Percentiles rank a stretch among this genome's conserved stretches.
Conservation (phyloP, 2,888 invertebrate genomes). For the Drosophila mercatorum region DNA sequence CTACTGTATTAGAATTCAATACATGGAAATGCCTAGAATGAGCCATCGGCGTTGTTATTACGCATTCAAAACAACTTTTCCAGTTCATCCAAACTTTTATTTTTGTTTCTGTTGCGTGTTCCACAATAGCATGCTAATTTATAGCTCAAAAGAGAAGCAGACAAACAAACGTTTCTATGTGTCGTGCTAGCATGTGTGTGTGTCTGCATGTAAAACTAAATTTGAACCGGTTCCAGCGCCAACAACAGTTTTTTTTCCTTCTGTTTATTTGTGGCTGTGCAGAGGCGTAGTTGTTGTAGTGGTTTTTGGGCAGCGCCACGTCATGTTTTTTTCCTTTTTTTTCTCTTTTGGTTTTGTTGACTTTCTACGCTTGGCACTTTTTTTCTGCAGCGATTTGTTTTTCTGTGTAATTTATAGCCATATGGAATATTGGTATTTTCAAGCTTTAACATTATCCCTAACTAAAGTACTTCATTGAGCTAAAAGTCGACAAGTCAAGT, state of each 20-base stretch:
- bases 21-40: conserved; percentile 4
- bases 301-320: conserved; percentile 59
- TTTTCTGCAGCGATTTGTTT: not conserved
- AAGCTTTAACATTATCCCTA: not conserved
- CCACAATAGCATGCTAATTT: conserved; percentile 45
- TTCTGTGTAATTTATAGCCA: conserved; percentile 24
- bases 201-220: conserved; percentile 18
- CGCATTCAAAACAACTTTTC: conserved; percentile 32
- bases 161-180: conserved; percentile 30
- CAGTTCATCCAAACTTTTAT: conserved; percentile 12
- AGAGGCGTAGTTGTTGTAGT: conserved; percentile 52
- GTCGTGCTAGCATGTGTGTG: conserved; percentile 1
- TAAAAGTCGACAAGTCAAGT: not conserved
- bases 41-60: not conserved
- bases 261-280: conserved; percentile 26
- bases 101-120: conserved; percentile 20
- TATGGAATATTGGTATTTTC: conserved; percentile 30
- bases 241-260: conserved; percentile 17
- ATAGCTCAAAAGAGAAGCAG: conserved; percentile 21
- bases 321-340: conserved; percentile 39
- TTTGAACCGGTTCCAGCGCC: conserved; percentile 62
- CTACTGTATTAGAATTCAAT: conserved; percentile 8
- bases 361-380: conserved; percentile 43
- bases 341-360: conserved; percentile 43
- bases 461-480: not conserved